Conservation (phyloP, 2,888 invertebrate genomes). For the Augiades crinisus region DNA sequence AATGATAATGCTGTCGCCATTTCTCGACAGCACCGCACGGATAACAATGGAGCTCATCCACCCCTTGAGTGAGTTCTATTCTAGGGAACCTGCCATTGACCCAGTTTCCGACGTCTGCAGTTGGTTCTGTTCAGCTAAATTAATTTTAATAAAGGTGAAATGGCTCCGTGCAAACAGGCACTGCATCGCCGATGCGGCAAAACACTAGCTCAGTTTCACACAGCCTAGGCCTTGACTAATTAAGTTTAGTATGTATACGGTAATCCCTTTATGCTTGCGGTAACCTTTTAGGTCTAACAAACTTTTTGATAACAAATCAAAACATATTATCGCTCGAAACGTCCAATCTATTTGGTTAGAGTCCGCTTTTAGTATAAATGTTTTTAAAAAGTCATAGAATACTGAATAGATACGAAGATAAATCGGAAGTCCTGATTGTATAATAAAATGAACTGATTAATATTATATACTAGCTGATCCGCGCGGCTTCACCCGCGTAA, state of each 20-base stretch:
- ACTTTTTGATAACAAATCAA: too few species aligned
- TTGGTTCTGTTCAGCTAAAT: constrained; percentile 45
- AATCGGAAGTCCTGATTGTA: too few species aligned
- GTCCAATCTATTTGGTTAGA: too few species aligned
- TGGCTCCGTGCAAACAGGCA: constrained; percentile 28
- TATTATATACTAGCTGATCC: too few species aligned
- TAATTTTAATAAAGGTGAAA: constrained; percentile 67
- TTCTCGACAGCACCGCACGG: constrained; percentile 38
- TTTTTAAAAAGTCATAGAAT: too few species aligned
- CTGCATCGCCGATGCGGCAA: constrained; percentile 26
- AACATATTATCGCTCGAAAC: too few species aligned
- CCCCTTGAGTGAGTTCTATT: constrained; percentile 72
- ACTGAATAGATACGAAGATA: too few species aligned
- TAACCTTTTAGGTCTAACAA: too few species aligned
- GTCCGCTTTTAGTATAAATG: background rate
- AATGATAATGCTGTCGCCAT: constrained; percentile 36
- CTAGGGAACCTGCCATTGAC: constrained; percentile 74
- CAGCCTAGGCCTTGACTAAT: background rate
- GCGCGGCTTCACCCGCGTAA: too few species aligned
- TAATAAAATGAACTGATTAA: too few species aligned
- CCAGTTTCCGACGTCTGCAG: constrained; percentile 47
- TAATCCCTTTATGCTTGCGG: background rate
- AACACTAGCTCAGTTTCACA: constrained; percentile 2
- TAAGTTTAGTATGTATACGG: constrained; percentile 1
- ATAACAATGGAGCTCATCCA: constrained; percentile 65